phyloP scores from a whole-genome alignment of 2,113 vertebrate species.

The Nematolebias whitei region DNA sequence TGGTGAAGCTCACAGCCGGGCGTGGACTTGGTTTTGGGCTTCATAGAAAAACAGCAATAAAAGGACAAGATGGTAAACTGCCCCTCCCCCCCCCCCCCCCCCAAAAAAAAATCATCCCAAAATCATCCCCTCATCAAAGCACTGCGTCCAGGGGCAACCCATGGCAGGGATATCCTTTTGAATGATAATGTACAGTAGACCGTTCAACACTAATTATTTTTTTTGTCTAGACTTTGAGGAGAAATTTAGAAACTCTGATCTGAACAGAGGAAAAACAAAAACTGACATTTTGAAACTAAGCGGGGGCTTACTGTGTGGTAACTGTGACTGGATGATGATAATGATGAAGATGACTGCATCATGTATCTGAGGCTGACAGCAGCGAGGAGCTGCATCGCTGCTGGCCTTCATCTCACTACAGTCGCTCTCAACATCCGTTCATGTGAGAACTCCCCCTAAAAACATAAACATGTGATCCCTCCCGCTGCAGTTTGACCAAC shows the following conservation, averaged over 20 bases:
- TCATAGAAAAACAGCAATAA: slow-evolving; percentile 77
- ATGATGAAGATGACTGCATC: slow-evolving; percentile 5
- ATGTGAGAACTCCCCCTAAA: background rate
- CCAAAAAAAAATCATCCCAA: slow-evolving; percentile 35
- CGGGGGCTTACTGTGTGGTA: slow-evolving; percentile 19
- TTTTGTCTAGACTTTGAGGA: slow-evolving; percentile 86
- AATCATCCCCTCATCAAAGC: slow-evolving; percentile 57
- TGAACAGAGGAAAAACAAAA: slow-evolving; percentile 78
- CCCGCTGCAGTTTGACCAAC: slow-evolving; percentile 23
- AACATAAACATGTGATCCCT: too few relatives aligned
- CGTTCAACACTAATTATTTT: slow-evolving; percentile 82
- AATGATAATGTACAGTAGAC: slow-evolving; percentile 89
- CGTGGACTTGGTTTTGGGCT: slow-evolving; percentile 37
- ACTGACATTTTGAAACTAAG: slow-evolving; percentile 53
- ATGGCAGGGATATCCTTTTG: slow-evolving; percentile 95
- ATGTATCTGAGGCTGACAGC: slow-evolving; percentile 10
- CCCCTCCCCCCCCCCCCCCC: slow-evolving; percentile 51
- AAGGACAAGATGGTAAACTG: slow-evolving; percentile 52
- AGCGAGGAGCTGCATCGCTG: slow-evolving; percentile 27
- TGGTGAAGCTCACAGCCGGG: slow-evolving; percentile 83
- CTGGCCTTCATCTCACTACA: slow-evolving; percentile 42
- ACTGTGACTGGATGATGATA: slow-evolving; percentile 26
- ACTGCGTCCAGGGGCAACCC: slow-evolving; percentile 84
- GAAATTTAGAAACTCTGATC: slow-evolving; percentile 84
- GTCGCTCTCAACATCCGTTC: slow-evolving; percentile 34